Percentiles rank a stretch among this genome's conserved stretches.
Conservation (phyloP, 2,113 vertebrate species). For the Panthera tigris region DNA sequence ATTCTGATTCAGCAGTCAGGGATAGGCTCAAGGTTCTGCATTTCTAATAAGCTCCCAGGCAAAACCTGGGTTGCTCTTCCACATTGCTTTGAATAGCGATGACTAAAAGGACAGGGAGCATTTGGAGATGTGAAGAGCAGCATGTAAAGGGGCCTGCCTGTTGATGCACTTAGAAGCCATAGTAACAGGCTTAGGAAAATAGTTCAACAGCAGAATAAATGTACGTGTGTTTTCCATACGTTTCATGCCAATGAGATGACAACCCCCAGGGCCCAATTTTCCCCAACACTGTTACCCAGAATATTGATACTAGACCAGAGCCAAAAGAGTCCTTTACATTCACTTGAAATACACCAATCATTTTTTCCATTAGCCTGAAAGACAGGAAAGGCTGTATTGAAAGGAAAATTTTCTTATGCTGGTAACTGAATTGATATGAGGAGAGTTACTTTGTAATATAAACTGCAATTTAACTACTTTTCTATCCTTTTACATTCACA, state of each 20-base stretch:
- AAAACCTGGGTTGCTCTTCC: not conserved
- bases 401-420: slow-evolving; percentile 34
- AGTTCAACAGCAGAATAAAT: not conserved
- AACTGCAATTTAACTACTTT: slow-evolving; percentile 4
- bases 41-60: not conserved
- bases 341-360: not conserved
- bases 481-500: slow-evolving; percentile 23
- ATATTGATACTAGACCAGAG: slow-evolving; percentile 37
- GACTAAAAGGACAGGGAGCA: not conserved
- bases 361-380: slow-evolving; percentile 19
- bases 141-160: not conserved
- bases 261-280: not conserved
- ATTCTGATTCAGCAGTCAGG: not conserved
- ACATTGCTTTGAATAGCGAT: not conserved
- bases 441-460: not conserved
- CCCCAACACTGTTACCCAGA: not conserved
- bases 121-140: not conserved
- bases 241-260: slow-evolving; percentile 12
- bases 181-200: not conserved
- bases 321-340: not conserved
- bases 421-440: not conserved
- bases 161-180: not conserved
- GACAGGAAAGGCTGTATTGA: not conserved
- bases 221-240: not conserved
- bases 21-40: not conserved